phyloP scores from a whole-genome alignment of 2,888 invertebrate species.

The Lycophotia porphyrea region DNA sequence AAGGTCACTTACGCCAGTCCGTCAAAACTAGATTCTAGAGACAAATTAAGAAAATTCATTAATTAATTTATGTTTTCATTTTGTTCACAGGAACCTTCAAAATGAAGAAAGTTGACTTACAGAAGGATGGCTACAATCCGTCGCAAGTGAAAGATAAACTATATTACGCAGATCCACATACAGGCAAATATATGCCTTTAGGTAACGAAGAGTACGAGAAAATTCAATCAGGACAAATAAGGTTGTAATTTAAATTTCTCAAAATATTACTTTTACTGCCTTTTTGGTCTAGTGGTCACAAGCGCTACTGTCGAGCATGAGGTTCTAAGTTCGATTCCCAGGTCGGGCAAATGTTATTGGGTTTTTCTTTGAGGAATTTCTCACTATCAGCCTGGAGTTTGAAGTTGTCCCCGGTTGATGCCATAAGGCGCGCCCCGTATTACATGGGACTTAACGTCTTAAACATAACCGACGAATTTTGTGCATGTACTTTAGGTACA shows the following conservation, averaged over 20 bases:
- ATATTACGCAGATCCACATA: slow-evolving; percentile 93
- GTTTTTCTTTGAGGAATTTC: background rate
- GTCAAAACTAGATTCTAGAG: background rate
- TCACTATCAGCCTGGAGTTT: background rate
- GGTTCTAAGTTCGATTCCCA: background rate
- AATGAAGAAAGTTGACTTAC: slow-evolving; percentile 97
- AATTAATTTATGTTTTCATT: slow-evolving; percentile 11
- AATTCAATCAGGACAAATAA: slow-evolving; percentile 94
- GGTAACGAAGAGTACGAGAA: slow-evolving; percentile 93
- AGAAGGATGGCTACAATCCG: slow-evolving; percentile 97
- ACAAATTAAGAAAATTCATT: background rate
- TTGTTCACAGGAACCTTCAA: slow-evolving; percentile 96
- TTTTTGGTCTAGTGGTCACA: background rate
- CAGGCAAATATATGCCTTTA: slow-evolving; percentile 93
- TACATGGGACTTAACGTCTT: background rate
- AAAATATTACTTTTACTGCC: background rate
- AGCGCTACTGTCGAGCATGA: background rate
- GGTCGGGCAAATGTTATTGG: background rate
- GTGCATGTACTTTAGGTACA: background rate
- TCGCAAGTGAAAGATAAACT: slow-evolving; percentile 93
- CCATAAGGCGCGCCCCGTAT: background rate
- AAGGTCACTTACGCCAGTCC: background rate
- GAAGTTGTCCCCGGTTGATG: background rate
- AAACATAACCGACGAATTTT: background rate
- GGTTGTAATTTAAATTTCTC: slow-evolving; percentile 90